These are phyloP conservation scores for Bufotes viridis DNA, from an alignment of 2,797 vertebrate species.

Conservation along the genomic window DNA sequence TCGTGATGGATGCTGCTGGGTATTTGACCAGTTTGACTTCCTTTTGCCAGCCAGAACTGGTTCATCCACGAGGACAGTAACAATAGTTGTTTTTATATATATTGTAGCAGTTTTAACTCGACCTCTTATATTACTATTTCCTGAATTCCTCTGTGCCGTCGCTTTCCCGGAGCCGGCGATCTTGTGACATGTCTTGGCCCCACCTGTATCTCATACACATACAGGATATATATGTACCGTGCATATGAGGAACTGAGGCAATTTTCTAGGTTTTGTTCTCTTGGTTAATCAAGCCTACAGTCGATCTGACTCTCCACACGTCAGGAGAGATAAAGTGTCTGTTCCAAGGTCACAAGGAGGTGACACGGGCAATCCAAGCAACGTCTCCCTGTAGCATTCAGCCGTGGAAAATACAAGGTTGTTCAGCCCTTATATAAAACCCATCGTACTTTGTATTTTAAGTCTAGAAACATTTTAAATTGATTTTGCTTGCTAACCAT, in stretches of 20 bases:
- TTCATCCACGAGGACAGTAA: neutral
- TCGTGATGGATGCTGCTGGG: neutral
- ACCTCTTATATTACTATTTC: neutral
- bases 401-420: too few species aligned
- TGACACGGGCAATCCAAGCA: neutral
- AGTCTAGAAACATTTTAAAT: too few species aligned
- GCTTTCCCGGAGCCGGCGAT: neutral
- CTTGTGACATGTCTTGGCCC: neutral
- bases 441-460: too few species aligned
- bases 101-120: too few species aligned
- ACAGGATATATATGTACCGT: neutral
- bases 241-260: neutral
- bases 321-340: neutral
- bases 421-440: neutral
- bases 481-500: too few species aligned
- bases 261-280: neutral
- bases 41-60: neutral
- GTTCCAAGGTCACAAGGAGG: neutral
- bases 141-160: neutral
- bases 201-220: too few species aligned
- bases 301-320: neutral
- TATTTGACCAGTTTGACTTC: neutral
- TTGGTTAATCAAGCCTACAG: neutral
- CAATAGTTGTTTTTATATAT: too few species aligned
- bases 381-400: neutral